A percentile compares a stretch with the other conserved stretches of the same genome.
Conservation (phyloP, 2,113 vertebrate species). For the Ctenomys sociabilis region DNA sequence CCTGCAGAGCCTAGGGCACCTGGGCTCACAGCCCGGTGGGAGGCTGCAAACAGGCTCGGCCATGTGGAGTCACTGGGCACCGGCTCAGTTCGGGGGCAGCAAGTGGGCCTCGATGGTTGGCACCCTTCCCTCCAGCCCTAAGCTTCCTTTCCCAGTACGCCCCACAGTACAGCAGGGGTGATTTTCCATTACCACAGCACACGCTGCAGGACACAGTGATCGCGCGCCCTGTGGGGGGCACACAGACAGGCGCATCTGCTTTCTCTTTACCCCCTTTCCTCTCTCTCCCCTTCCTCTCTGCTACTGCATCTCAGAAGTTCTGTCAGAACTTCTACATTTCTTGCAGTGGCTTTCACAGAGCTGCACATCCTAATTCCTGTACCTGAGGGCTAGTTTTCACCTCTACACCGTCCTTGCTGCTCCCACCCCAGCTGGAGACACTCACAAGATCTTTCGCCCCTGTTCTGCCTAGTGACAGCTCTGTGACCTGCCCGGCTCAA, state of each 20-base stretch:
- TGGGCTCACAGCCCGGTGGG: background rate
- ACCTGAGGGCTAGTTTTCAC: background rate
- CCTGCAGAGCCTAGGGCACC: background rate
- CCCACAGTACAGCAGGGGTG: background rate
- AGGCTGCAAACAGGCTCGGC: background rate
- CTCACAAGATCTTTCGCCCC: background rate
- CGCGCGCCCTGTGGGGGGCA: background rate
- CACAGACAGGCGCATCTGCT: background rate
- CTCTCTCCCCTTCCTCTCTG: background rate
- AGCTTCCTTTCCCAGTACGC: background rate
- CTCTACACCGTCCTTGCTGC: too few relatives aligned
- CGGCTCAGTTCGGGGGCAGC: background rate
- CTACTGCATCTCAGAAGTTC: background rate
- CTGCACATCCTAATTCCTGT: background rate
- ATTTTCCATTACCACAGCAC: background rate
- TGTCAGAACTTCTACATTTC: background rate
- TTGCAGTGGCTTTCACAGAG: background rate
- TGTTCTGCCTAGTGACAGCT: background rate
- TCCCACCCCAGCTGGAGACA: fast-evolving
- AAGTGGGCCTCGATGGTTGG: fast-evolving
- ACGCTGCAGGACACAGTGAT: background rate
- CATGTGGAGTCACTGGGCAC: background rate
- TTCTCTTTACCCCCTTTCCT: background rate
- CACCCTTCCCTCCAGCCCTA: background rate
- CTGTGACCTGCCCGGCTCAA: background rate